Percentiles rank a stretch among this genome's conserved stretches.
phyloP scores from a whole-genome alignment of 2,113 vertebrate species.

The Cinclus mexicanus region DNA sequence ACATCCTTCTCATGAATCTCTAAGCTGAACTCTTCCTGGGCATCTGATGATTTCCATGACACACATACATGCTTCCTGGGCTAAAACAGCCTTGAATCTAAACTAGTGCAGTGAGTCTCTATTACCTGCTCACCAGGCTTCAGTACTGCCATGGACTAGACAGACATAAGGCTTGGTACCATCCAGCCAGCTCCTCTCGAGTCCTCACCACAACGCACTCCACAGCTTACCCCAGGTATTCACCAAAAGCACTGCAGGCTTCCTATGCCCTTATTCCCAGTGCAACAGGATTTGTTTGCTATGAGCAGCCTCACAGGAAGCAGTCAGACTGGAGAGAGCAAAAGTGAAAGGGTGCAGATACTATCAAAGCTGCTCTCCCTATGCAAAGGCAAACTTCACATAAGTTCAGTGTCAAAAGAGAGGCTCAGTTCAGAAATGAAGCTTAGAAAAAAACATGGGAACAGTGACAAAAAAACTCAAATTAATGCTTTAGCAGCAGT shows the following conservation, averaged over 20 bases:
- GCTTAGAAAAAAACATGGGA: not conserved
- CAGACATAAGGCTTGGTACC: not conserved
- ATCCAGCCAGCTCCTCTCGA: not conserved
- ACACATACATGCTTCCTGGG: not conserved
- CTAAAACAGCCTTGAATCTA: not conserved
- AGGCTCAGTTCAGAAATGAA: not conserved
- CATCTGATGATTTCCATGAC: not conserved
- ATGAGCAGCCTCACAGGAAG: not conserved
- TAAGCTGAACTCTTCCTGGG: not conserved
- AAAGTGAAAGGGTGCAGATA: not conserved
- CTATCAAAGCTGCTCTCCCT: not conserved
- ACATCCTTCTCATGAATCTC: not conserved
- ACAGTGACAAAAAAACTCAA: not conserved
- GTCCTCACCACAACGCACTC: rapidly evolving
- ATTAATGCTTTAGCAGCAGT: not conserved
- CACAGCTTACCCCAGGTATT: not conserved
- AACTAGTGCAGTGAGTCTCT: not conserved
- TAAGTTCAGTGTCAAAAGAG: not conserved
- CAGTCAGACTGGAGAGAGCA: not conserved
- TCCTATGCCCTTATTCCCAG: not conserved
- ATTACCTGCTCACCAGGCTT: not conserved
- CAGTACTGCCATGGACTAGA: rapidly evolving
- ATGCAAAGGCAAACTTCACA: not conserved
- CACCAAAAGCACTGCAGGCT: not conserved
- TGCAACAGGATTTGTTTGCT: rapidly evolving